Base-by-base conservation (phyloP, 2,113 vertebrate species). In the Trematomus loennbergii region DNA sequence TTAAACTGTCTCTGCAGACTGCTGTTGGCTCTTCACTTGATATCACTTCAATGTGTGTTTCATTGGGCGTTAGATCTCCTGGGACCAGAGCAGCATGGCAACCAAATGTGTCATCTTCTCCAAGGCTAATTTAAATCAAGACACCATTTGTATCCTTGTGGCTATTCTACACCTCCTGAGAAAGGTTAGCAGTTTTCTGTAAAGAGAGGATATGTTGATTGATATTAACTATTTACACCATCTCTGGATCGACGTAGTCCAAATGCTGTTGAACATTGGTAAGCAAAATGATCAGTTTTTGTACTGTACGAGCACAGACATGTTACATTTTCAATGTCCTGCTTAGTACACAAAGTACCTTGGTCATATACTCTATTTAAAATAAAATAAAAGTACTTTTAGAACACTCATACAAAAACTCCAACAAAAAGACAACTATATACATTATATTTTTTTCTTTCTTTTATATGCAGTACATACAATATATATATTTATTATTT, bases 41-140 rank as follows among this genome's bases (percentile, higher is more conserved):
- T 29, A 29, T 29, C 29, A 29, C 29, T 29, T 29, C 29, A 29
- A 29, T 29, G 4, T 29, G 29, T 29, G 29, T 29, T 29, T 29
- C 29, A 29, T 29, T 29, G 29, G 29, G 29, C 48, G 66, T 76
- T 3, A 17, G 36, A 46, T 69, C 52, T 73, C 59, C 16, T 40
- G 61, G 49, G 72, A 65, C 12, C 8, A 22, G 54, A 72, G 72
- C 64, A 46, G 73, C 52, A 67, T 57, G 58, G 40, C 53, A 67
- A 67, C 55, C 72, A 63, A 63, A 80, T 72, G 57, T 80, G 55
- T 48, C 71, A 13, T 71, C 22, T 13, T 45, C 45, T 67, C 60
- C 22, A 10, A 43, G 54, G 62, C 50, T 58, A 52, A 83, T 83
- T 79, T 72, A 58, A 77, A 75, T 61, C 52, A 63, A 75, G 52